phyloP scores from a whole-genome alignment of 2,113 vertebrate genomes.

The Leptobrachium leishanense region DNA sequence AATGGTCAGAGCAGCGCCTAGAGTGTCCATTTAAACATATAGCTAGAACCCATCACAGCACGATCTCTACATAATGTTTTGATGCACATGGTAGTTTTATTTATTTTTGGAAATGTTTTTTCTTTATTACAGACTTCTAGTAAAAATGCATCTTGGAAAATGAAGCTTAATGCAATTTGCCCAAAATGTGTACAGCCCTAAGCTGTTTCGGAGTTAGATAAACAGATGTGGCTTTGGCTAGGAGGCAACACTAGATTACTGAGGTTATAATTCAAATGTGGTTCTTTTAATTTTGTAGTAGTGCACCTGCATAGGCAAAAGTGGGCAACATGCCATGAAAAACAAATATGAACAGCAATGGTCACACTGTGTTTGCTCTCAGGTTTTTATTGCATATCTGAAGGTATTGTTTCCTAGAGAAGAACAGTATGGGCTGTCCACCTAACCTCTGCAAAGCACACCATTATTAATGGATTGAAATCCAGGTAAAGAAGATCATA shows the following conservation, averaged over 20 bases:
- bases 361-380: constrained; percentile 15
- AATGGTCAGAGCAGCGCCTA: too few species aligned
- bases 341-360: background rate
- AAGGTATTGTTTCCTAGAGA: constrained; percentile 36
- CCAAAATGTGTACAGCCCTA: background rate
- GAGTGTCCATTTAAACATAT: too few species aligned
- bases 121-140: too few species aligned
- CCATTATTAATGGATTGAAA: constrained; percentile 44
- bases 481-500: background rate
- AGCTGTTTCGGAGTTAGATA: background rate
- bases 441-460: constrained; percentile 17
- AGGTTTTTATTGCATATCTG: constrained; percentile 10
- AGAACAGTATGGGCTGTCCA: constrained; percentile 45
- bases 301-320: constrained; percentile 39
- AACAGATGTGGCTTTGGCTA: constrained; percentile 33
- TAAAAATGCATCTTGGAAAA: background rate
- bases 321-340: constrained; percentile 11
- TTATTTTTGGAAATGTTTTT: too few species aligned
- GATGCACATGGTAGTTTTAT: too few species aligned
- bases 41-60: too few species aligned
- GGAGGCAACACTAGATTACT: background rate
- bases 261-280: constrained; percentile 8
- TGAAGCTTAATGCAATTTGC: background rate
- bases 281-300: constrained; percentile 31
- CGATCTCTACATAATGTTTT: too few species aligned